Conservation (phyloP, 35 echinoderm and acorn worm genomes). For the Nesometra sesokonis region DNA sequence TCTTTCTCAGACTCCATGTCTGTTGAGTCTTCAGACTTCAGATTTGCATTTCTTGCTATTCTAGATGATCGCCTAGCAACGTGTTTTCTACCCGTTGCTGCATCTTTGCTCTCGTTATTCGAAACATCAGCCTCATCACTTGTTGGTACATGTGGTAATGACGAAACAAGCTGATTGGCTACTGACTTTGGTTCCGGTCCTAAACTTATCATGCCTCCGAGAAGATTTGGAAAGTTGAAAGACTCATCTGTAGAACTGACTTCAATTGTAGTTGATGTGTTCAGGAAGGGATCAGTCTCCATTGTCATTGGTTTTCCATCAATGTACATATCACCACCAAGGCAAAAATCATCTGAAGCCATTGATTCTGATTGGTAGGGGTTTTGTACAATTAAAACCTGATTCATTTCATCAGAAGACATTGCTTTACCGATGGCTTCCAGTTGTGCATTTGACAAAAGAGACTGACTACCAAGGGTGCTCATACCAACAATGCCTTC, state of each 20-base stretch:
- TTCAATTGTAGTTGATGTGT: neutral
- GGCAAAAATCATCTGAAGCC: neutral
- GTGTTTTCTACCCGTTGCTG: neutral
- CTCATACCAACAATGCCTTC: neutral
- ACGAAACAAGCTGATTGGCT: neutral
- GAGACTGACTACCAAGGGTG: neutral
- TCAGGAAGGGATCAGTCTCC: neutral
- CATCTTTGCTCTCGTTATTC: neutral
- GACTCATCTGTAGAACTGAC: neutral
- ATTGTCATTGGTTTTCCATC: neutral
- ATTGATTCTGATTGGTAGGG: neutral
- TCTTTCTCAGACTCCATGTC: neutral
- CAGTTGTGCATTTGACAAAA: neutral
- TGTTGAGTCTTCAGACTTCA: neutral
- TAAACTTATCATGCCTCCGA: neutral
- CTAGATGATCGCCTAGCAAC: neutral
- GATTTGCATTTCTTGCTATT: neutral
- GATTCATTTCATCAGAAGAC: neutral
- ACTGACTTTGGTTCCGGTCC: neutral
- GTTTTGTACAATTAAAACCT: neutral
- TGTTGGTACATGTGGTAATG: neutral
- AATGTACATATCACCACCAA: neutral
- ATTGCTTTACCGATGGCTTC: neutral
- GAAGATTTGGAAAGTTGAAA: neutral
- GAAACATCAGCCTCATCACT: neutral